Evolutionary conservation across 2,113 vertebrate species (phyloP).

Genomic region (Numida meleagris): DNA sequence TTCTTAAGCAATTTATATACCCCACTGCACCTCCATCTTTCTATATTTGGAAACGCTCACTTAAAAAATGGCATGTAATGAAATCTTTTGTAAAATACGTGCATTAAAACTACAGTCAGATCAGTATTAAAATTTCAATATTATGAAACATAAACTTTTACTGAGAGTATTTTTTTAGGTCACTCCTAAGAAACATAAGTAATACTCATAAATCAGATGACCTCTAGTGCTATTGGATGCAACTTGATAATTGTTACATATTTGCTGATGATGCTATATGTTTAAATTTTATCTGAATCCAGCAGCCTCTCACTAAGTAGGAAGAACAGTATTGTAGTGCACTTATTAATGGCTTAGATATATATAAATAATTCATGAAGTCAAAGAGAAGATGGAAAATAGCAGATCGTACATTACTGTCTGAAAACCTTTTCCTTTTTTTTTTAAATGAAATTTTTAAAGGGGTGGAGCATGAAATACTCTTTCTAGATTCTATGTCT

Average conservation of each 20-base stretch:
- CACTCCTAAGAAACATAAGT: background rate
- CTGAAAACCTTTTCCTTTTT: background rate
- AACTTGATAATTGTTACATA: background rate
- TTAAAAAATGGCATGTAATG: background rate
- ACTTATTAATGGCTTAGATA: conserved; percentile 49
- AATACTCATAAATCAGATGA: background rate
- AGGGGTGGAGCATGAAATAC: background rate
- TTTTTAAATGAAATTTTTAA: conserved; percentile 31
- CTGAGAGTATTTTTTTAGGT: background rate
- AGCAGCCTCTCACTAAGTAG: background rate
- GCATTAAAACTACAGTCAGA: background rate
- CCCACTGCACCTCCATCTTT: background rate
- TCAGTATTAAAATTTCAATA: background rate
- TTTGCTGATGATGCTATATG: background rate
- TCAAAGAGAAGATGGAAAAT: conserved; percentile 25
- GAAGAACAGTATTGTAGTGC: background rate
- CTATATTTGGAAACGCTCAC: background rate
- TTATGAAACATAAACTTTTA: background rate
- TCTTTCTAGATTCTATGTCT: background rate
- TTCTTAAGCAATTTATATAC: background rate
- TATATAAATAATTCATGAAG: conserved; percentile 62
- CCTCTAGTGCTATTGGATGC: background rate
- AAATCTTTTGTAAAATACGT: background rate
- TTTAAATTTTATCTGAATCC: conserved; percentile 14
- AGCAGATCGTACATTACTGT: conserved; percentile 54